Evolutionary conservation across 92 coral and sea anemone genomes (phyloP).

Genomic region (Porites rus): DNA sequence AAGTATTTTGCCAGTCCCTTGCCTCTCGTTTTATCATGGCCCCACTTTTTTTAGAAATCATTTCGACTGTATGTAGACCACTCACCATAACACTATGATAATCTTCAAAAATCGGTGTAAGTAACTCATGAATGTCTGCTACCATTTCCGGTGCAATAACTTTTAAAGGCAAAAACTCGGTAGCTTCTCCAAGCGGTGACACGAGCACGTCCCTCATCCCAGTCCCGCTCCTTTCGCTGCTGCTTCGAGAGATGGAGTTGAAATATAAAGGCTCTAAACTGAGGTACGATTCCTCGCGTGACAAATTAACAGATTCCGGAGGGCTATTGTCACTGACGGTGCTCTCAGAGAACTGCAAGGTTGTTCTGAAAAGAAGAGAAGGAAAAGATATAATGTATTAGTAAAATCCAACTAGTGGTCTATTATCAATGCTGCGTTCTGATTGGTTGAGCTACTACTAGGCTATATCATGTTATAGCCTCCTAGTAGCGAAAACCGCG

Average conservation of each 20-base stretch:
- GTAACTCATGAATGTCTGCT: conserved; percentile 76
- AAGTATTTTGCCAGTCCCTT: too few species aligned
- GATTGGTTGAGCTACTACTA: too few species aligned
- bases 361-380: conserved; percentile 51
- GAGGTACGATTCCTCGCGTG: conserved; percentile 61
- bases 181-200: conserved; percentile 86
- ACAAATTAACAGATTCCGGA: conserved; percentile 58
- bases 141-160: conserved; percentile 84
- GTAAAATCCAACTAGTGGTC: too few species aligned
- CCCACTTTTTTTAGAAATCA: too few species aligned
- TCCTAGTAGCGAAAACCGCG: too few species aligned
- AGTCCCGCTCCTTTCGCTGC: conserved; percentile 87
- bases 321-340: conserved; percentile 62
- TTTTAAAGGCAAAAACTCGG: conserved; percentile 82
- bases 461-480: too few species aligned
- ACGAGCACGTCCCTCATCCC: conserved; percentile 76
- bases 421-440: too few species aligned
- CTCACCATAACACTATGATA: conserved; percentile 89
- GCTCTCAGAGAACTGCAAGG: conserved; percentile 80
- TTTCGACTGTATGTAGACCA: not conserved
- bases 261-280: conserved; percentile 38
- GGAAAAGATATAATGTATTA: not conserved
- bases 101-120: conserved; percentile 84
- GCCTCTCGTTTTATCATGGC: too few species aligned
- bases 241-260: conserved; percentile 77